Evolutionary conservation across 2,888 invertebrate species (phyloP), one percentile per base, ranked within the genome.

Genomic region (Hypomecis punctinalis): DNA sequence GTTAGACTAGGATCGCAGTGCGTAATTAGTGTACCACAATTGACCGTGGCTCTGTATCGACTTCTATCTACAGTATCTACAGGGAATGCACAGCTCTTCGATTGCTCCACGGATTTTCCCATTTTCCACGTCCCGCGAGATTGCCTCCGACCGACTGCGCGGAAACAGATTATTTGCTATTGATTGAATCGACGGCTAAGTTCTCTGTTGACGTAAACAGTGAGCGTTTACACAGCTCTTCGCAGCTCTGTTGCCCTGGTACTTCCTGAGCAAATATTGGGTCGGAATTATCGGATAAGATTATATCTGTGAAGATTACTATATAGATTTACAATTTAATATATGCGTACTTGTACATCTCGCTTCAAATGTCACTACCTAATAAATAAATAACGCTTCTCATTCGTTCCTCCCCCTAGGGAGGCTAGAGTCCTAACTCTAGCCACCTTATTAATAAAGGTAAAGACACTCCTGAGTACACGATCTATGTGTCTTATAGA

Each of bases 161-260:
- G 81, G 84, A 86, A 87, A 88, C 85, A 85, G 85, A 86, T 85
- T 85, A 85, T 85, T 85, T 85, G 82, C 79, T 83, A 85, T 88
- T 82, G 85, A 87, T 88, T 86, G 85, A 83, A 85, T 85, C 78
- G 80, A 71, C 77, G 80, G 66, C 75, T 75, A 75, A 78, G 76
- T 77, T 80, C 78, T 76, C 73, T 77, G 77, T 74, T 74, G 73
- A 75, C 72, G 79, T 82, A 82, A 85, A 86, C 81, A 82, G 77
- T 71, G 61, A 61, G 42, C 70, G 71, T 75, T 78, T 76, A 71
- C 64, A 69, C 54, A 76, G 70, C 75, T 74, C 76, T 73, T 68
- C 56, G 40, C 47, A 23, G 40, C 54, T 73, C 59, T 76, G 63
- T 59, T 63, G 37, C 46, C 58, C 59, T 68, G 64, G 66, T 67